Base-by-base conservation (phyloP, 2,113 vertebrate genomes). In the Nyctibius bracteatus region DNA sequence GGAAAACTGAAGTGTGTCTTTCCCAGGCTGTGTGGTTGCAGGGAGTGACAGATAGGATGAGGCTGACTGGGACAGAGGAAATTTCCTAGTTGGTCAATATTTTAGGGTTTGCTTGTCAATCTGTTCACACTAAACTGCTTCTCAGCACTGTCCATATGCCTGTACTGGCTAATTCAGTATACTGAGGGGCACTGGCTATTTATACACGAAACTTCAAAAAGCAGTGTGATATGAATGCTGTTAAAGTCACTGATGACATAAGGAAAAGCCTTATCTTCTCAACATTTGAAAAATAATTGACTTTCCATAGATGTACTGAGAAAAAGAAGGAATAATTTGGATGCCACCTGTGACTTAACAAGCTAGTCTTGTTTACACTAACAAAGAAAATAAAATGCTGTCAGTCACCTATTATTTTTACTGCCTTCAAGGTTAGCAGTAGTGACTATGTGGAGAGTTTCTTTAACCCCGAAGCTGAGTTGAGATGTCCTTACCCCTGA, bases 1-100 rank as follows among this genome's bases (percentile, higher is more conserved):
- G 59, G 67, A 57, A 63, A 74, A 46, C 12, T 7, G 39, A 59
- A 61, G 30, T 0, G 0, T 55, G 16, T 59, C 49, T 54, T 85
- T 62, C 54, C 52, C 7, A 49, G 52, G 10, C n/a, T 75, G 15
- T 0, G 0, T 3, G 1, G 7, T 78, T 88, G 3, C 11, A 43
- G 15, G 6, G 33, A 61, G 39, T 18, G 39, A 35, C 28, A 83
- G 43, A 13, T 21, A 18, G 3, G 18, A 21, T 33, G 23, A 58
- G 8, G 23, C 31, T 87, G 54, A 5, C 2, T 68, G 51, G 28
- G 59, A 46, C 25, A 73, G 75, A 57, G 11, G 28, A n/a, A 14
- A 10, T 54, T 72, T 81, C n/a, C 68, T 73, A 12, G 5, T 2
- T 46, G 51, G 37, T 77, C n/a, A 23, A 0, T 88, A 19, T 63